phyloP scores from a whole-genome alignment of 2,113 vertebrate genomes.

The Microcebus murinus region DNA sequence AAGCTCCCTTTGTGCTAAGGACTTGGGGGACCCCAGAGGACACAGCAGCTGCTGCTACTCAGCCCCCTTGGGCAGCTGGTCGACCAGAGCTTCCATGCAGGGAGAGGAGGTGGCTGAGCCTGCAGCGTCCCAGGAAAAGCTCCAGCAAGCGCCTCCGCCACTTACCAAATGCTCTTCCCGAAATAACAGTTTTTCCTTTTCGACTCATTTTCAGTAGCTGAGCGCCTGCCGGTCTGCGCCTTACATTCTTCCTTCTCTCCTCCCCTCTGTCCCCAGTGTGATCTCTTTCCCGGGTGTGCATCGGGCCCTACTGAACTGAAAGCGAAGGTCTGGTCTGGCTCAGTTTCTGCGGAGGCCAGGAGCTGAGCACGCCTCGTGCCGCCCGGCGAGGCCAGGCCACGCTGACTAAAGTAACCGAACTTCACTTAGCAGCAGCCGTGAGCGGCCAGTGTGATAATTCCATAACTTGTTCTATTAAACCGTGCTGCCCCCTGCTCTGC shows the following conservation, averaged over 20 bases:
- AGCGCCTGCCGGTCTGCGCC: not conserved
- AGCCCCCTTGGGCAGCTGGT: rapidly evolving
- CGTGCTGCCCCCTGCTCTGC: not conserved
- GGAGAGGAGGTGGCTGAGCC: rapidly evolving
- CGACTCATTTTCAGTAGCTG: rapidly evolving
- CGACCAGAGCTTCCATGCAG: rapidly evolving
- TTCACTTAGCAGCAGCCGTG: too few relatives aligned
- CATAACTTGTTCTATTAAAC: not conserved
- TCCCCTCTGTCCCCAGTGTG: rapidly evolving
- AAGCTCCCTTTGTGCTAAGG: not conserved
- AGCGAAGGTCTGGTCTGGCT: too few relatives aligned
- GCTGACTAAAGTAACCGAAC: rapidly evolving
- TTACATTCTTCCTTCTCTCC: rapidly evolving
- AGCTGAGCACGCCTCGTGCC: not conserved
- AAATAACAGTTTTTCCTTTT: not conserved
- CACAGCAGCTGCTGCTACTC: rapidly evolving
- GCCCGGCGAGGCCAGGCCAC: rapidly evolving
- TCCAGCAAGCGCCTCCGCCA: rapidly evolving
- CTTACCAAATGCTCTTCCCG: not conserved
- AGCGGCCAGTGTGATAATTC: rapidly evolving
- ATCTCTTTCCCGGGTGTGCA: rapidly evolving
- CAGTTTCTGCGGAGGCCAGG: not conserved
- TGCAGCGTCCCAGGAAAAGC: not conserved
- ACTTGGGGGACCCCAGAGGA: not conserved
- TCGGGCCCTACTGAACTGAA: not conserved